Percentiles rank a stretch among this genome's conserved stretches.
Evolutionary conservation across 2,113 vertebrate species (phyloP).

Genomic region (Hymenochirus boettgeri): DNA sequence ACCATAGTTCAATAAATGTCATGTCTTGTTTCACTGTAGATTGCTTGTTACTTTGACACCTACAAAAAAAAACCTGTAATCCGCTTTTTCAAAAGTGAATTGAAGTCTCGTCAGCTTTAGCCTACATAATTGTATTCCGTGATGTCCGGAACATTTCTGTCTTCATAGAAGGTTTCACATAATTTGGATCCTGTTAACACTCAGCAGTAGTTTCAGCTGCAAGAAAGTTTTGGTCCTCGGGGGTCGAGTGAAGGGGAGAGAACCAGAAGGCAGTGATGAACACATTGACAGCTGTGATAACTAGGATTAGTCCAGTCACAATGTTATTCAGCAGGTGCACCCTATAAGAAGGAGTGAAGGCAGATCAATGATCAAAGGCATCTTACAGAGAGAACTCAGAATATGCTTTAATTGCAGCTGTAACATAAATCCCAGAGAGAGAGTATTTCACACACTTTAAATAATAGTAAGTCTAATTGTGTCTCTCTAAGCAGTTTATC

Average conservation of each 20-base stretch:
- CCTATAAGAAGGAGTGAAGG: slow-evolving; percentile 33
- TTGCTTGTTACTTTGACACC: slow-evolving; percentile 18
- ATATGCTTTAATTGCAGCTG: slow-evolving; percentile 21
- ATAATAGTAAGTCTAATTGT: slow-evolving; percentile 13
- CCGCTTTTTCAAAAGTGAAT: slow-evolving; percentile 34
- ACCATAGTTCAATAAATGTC: slow-evolving; percentile 7
- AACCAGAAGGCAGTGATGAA: slow-evolving; percentile 42
- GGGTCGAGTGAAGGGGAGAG: slow-evolving; percentile 39
- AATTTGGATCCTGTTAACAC: slow-evolving; percentile 38
- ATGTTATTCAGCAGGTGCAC: slow-evolving; percentile 43
- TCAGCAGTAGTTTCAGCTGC: slow-evolving; percentile 14
- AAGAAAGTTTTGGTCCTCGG: slow-evolving; percentile 23
- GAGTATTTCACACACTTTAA: slow-evolving; percentile 9
- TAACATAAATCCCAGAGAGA: not conserved
- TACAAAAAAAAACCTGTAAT: slow-evolving; percentile 9
- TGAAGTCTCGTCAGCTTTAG: slow-evolving; percentile 46
- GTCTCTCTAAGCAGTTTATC: slow-evolving; percentile 22
- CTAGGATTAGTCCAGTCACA: slow-evolving; percentile 47
- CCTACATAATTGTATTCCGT: slow-evolving; percentile 33
- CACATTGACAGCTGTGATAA: slow-evolving; percentile 43
- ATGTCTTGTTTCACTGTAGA: slow-evolving; percentile 9
- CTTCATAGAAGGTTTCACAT: slow-evolving; percentile 22
- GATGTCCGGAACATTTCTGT: slow-evolving; percentile 26
- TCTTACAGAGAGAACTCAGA: slow-evolving; percentile 1
- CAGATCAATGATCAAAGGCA: slow-evolving; percentile 37